Percentiles rank a stretch among this genome's conserved stretches.
These are phyloP conservation scores for Galaxias olidus DNA, from an alignment of 2,797 vertebrate genomes.

Conservation along the genomic window DNA sequence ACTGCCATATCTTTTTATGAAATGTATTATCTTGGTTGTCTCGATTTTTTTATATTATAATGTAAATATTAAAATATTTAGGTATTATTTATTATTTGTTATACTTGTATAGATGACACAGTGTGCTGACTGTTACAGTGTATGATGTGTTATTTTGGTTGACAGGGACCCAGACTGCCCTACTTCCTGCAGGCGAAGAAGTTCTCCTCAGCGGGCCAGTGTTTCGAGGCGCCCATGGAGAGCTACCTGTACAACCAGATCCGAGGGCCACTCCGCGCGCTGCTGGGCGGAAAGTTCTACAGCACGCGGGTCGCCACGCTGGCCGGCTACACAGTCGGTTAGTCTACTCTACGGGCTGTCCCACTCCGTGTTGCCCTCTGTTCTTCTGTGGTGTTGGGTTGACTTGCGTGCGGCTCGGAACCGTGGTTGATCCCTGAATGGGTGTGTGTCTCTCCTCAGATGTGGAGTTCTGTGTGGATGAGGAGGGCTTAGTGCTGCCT, in stretches of 20 bases:
- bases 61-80: too few relatives aligned
- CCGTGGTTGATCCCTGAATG: not conserved
- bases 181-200: slow-evolving; percentile 16
- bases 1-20: too few relatives aligned
- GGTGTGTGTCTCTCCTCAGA: slow-evolving; percentile 29
- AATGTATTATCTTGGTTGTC: too few relatives aligned
- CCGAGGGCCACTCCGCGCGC: slow-evolving; percentile 7
- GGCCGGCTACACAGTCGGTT: slow-evolving; percentile 25
- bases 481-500: slow-evolving; percentile 47
- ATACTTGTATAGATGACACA: not conserved
- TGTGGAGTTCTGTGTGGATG: slow-evolving; percentile 53
- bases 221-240: slow-evolving; percentile 21
- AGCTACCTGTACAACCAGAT: slow-evolving; percentile 9
- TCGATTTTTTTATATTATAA: too few relatives aligned
- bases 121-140: not conserved
- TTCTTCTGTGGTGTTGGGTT: not conserved
- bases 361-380: not conserved
- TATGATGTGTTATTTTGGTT: not conserved
- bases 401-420: not conserved
- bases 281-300: slow-evolving; percentile 19
- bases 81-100: not conserved
- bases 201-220: slow-evolving; percentile 14
- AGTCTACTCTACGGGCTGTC: not conserved
- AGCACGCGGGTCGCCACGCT: slow-evolving; percentile 12
- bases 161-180: slow-evolving; percentile 19